Evolutionary conservation across 2,113 vertebrate genomes (phyloP).

Genomic region (Malurus cyaneus): DNA sequence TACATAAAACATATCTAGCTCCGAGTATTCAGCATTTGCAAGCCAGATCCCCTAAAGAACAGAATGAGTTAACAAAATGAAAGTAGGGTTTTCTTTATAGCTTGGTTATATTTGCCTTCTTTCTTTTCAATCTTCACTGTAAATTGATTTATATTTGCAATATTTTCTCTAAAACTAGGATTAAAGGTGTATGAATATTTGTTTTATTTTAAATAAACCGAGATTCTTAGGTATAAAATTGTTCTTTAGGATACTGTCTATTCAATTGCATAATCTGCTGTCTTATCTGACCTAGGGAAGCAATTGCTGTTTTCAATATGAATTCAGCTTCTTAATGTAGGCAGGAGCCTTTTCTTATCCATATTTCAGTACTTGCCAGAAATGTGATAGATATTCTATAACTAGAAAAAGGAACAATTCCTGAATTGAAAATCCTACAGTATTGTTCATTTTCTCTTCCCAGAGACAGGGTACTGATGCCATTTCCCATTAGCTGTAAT

Average conservation of each 20-base stretch:
- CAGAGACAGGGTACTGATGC: fast-evolving
- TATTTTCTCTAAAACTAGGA: background rate
- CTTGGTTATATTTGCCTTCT: background rate
- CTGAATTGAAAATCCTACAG: background rate
- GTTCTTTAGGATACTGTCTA: background rate
- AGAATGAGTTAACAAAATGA: background rate
- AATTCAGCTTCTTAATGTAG: background rate
- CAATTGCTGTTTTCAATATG: background rate
- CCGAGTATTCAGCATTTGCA: background rate
- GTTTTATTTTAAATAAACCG: background rate
- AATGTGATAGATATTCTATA: background rate
- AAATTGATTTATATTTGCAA: background rate
- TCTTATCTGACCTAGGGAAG: background rate
- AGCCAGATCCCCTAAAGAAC: background rate
- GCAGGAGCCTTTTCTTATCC: background rate
- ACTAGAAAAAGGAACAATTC: background rate
- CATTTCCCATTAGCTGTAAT: background rate
- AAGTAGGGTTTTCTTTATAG: background rate
- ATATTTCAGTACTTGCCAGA: background rate
- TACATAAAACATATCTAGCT: background rate
- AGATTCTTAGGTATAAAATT: background rate
- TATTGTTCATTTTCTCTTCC: background rate
- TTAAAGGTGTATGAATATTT: background rate
- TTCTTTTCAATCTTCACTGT: background rate
- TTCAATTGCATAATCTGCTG: background rate